Evolutionary conservation across 1,140 invertebrate genomes (phyloP).

Genomic region (Drosophila truncata): DNA sequence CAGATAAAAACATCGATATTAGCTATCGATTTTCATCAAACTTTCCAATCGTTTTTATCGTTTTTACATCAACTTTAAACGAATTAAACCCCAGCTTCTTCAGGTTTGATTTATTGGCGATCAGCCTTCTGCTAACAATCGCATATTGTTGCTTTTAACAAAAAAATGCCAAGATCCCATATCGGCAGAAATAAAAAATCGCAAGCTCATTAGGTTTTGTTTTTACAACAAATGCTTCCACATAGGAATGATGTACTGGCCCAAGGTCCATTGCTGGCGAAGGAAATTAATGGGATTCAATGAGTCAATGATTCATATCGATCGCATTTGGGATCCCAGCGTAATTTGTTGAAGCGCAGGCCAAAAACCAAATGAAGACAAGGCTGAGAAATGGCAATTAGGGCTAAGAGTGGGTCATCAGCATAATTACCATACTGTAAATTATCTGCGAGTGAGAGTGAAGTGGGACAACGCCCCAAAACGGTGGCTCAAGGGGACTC

Average conservation of each 20-base stretch:
- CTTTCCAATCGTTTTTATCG: slow-evolving; percentile 19
- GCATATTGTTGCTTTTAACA: slow-evolving; percentile 26
- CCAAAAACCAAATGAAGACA: slow-evolving; percentile 42
- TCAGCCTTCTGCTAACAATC: slow-evolving; percentile 45
- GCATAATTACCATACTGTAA: slow-evolving; percentile 68
- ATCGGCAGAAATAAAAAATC: slow-evolving; percentile 54
- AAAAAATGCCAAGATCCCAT: slow-evolving; percentile 45
- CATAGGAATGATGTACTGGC: slow-evolving; percentile 49
- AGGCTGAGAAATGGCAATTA: slow-evolving; percentile 66
- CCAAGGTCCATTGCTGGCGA: slow-evolving; percentile 52
- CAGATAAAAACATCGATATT: neutral
- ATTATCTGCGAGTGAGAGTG: slow-evolving; percentile 45
- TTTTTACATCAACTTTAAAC: slow-evolving; percentile 15
- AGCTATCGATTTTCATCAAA: slow-evolving; percentile 7
- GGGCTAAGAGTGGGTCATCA: slow-evolving; percentile 54
- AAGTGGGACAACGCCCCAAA: slow-evolving; percentile 60
- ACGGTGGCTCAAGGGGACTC: slow-evolving; percentile 63
- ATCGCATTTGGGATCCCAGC: slow-evolving; percentile 50
- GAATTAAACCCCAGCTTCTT: neutral
- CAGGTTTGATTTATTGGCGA: slow-evolving; percentile 18
- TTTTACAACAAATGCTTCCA: slow-evolving; percentile 46
- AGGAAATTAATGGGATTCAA: slow-evolving; percentile 56
- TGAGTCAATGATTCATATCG: slow-evolving; percentile 51
- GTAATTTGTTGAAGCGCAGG: slow-evolving; percentile 41
- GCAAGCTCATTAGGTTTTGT: slow-evolving; percentile 68